Base-by-base conservation (phyloP, 2,888 invertebrate genomes). In the Rhamnusium bicolor region DNA sequence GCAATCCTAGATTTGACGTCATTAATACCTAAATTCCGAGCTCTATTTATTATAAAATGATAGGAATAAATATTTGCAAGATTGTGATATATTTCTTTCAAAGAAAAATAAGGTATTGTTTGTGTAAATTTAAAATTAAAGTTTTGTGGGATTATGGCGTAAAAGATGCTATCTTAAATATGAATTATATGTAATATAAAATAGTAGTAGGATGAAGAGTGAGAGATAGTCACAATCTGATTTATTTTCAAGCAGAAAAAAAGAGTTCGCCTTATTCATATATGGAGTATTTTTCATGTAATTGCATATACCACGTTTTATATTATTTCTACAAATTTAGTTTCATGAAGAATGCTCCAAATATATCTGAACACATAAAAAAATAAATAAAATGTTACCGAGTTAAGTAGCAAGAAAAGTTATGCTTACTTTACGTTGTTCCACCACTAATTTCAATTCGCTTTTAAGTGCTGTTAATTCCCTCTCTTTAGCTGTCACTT, bases 401-500 rank as follows among this genome's bases (percentile, higher is more conserved):
- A 32, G 27, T 29, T 29, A 58, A 14, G 29, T 32, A 16, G 16
- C 32, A 27, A 58, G 29, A 58, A 16, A 51, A 54, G n/a, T 58
- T 7, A 32, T 58, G 58, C 58, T 58, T 58, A 58, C 29, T 58
- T 58, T 58, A 58, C 84, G 81, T 56, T 80, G 80, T 73, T 84
- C 81, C 49, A 85, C 73, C 12, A 80, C 79, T 72, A 79, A 40
- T 40, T 40, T 80, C 56, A 85, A 71, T 73, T 80, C 81, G 51
- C 79, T 78, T 74, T 84, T 84, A 12, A 84, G 74, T 46, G 73
- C 51, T 46, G 73, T 75, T 46, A 85, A 74, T 61, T 84, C 80
- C 58, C 80, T 79, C 69, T 84, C 83, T 67, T 85, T 84, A 67
- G 80, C 79, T 1, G 84, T 80, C 47, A 76, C 71, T 69, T 54